These are phyloP conservation scores for Poeciliopsis paucimaculata DNA, from an alignment of 2,797 vertebrate species.

Conservation along the genomic window DNA sequence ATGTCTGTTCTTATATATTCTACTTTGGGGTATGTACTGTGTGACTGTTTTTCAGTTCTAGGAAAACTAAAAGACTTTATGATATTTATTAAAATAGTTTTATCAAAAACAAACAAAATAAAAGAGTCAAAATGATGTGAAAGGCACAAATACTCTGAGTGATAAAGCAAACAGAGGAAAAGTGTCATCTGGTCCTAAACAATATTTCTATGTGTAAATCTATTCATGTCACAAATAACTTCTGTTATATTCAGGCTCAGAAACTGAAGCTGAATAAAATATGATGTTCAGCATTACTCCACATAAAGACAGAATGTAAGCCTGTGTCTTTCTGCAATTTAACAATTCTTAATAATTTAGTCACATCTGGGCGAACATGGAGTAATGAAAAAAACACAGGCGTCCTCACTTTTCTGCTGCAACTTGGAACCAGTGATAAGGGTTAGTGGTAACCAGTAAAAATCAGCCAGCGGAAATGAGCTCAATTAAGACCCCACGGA, in stretches of 20 bases:
- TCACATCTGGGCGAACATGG: neutral
- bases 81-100: neutral
- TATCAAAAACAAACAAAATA: neutral
- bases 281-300: neutral
- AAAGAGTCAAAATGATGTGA: neutral
- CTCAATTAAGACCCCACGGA: slow-evolving; percentile 44
- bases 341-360: neutral
- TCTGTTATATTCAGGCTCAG: neutral
- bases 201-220: neutral
- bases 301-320: neutral
- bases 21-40: neutral
- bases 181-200: neutral
- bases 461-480: slow-evolving; percentile 52
- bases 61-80: neutral
- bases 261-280: neutral
- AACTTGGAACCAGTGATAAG: neutral
- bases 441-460: slow-evolving; percentile 36
- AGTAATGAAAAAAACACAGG: neutral
- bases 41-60: neutral
- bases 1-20: neutral
- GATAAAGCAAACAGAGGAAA: neutral
- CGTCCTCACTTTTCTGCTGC: neutral
- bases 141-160: neutral
- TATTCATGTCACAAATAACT: neutral
- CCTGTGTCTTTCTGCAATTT: neutral